These are phyloP conservation scores for Agrilus planipennis DNA, from an alignment of 1,140 invertebrate species.

Conservation along the genomic window DNA sequence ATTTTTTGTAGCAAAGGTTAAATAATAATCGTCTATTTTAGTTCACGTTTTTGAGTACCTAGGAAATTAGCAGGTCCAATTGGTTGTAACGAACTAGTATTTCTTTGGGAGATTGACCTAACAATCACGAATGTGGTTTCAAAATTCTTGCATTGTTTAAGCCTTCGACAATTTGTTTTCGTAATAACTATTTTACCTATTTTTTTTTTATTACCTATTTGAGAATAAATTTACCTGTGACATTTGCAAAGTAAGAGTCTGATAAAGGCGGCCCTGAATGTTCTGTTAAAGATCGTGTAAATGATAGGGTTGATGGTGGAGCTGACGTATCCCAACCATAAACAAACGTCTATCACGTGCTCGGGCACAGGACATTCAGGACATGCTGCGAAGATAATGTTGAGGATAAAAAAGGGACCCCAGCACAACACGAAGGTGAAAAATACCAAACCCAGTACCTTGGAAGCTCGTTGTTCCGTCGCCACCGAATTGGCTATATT, in stretches of 20 bases:
- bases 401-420: conserved; percentile 81
- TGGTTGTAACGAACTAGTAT: too few species aligned
- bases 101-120: too few species aligned
- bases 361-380: conserved; percentile 55
- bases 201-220: neutral
- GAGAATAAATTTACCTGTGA: conserved; percentile 44
- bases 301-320: conserved; percentile 78
- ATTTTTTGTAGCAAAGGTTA: too few species aligned
- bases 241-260: conserved; percentile 63
- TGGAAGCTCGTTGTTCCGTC: conserved; percentile 73
- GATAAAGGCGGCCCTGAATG: conserved; percentile 74
- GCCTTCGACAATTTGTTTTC: too few species aligned
- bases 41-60: too few species aligned
- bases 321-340: conserved; percentile 83
- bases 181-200: too few species aligned
- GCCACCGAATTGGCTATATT: conserved; percentile 63
- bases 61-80: too few species aligned
- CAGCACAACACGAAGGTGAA: conserved; percentile 84
- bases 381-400: conserved; percentile 69
- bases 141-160: too few species aligned
- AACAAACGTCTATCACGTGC: conserved; percentile 60
- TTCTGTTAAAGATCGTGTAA: conserved; percentile 82
- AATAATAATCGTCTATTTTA: too few species aligned
- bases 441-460: conserved; percentile 77
- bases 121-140: too few species aligned